A percentile compares a stretch with the other conserved stretches of the same genome.
Evolutionary conservation across 2,888 invertebrate genomes (phyloP).

Genomic region (Chelonus formosanus): DNA sequence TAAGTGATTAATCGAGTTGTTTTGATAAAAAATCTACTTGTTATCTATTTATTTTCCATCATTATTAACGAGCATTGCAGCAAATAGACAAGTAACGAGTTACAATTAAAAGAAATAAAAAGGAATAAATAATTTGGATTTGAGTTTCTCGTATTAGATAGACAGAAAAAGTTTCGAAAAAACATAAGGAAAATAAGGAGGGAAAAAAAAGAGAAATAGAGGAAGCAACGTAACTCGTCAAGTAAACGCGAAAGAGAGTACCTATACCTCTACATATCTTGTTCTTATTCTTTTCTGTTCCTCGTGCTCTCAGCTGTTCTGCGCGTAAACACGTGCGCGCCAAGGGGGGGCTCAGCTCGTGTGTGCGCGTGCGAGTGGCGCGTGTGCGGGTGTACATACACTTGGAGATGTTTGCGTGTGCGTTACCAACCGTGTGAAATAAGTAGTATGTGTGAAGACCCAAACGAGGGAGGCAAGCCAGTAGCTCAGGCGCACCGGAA

Average conservation of each 20-base stretch:
- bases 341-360: slow-evolving; percentile 46
- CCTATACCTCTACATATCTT: slow-evolving; percentile 17
- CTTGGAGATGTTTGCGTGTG: slow-evolving; percentile 40
- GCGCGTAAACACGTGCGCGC: slow-evolving; percentile 63
- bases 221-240: too few species aligned
- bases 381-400: slow-evolving; percentile 38
- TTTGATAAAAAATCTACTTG: too few species aligned
- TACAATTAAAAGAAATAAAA: too few species aligned
- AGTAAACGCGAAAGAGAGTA: slow-evolving; percentile 6
- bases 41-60: too few species aligned
- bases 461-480: slow-evolving; percentile 64
- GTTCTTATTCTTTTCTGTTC: slow-evolving; percentile 23
- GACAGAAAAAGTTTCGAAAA: too few species aligned
- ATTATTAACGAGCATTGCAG: too few species aligned
- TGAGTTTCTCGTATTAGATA: too few species aligned
- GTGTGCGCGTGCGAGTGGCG: slow-evolving; percentile 43
- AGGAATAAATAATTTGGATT: too few species aligned
- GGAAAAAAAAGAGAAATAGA: too few species aligned
- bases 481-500: slow-evolving; percentile 64
- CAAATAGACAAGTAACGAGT: too few species aligned
- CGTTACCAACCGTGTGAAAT: slow-evolving; percentile 47
- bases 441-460: slow-evolving; percentile 58
- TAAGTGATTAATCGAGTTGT: too few species aligned
- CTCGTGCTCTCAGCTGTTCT: slow-evolving; percentile 59
- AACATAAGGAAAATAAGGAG: too few species aligned